Evolutionary conservation across 2,797 vertebrate genomes (phyloP).

Genomic region (Pangasius larnaudii): DNA sequence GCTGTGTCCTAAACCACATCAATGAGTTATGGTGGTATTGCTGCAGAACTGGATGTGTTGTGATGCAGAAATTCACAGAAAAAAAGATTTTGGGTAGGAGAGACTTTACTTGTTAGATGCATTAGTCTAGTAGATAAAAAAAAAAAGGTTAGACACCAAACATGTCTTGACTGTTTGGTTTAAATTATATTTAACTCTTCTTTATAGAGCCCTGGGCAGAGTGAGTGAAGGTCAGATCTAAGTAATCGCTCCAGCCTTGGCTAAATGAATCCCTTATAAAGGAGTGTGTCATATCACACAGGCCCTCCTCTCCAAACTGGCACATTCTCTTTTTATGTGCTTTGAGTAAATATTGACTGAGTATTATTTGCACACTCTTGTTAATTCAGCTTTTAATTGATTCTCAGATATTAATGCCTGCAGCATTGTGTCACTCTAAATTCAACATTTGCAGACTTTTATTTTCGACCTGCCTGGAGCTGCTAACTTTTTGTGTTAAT

Average conservation of each 20-base stretch:
- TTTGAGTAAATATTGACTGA: slow-evolving; percentile 9
- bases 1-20: not conserved
- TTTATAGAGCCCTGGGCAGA: not conserved
- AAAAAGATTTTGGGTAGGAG: not conserved
- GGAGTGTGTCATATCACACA: not conserved
- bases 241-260: not conserved
- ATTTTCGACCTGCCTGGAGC: not conserved
- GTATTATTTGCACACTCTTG: slow-evolving; percentile 20
- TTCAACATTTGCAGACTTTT: not conserved
- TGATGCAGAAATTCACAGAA: not conserved
- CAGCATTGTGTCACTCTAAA: not conserved
- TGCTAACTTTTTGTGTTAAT: not conserved
- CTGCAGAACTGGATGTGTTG: not conserved
- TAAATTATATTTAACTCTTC: not conserved
- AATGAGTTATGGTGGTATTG: not conserved
- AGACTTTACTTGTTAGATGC: not conserved
- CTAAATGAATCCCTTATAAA: not conserved
- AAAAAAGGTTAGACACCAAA: not conserved
- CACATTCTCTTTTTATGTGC: not conserved
- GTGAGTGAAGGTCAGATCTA: not conserved
- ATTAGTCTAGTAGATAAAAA: not conserved
- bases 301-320: not conserved
- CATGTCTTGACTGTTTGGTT: not conserved
- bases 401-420: slow-evolving; percentile 11
- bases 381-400: slow-evolving; percentile 35